These are phyloP conservation scores for Agrotis ipsilon DNA, from an alignment of 2,888 invertebrate species.

Conservation along the genomic window DNA sequence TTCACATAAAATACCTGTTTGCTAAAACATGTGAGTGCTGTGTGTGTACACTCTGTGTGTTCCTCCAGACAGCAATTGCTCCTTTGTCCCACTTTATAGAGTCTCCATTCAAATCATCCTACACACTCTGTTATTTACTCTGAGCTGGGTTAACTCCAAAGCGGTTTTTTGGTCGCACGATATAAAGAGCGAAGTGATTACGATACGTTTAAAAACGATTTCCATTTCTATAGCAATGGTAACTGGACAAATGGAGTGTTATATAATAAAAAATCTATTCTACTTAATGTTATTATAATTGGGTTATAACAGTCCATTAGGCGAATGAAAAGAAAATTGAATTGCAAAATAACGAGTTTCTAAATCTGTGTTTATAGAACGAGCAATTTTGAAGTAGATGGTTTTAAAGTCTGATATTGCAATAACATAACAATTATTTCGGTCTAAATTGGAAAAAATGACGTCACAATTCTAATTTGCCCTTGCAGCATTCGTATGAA, in stretches of 20 bases:
- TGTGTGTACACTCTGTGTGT: slow-evolving; percentile 40
- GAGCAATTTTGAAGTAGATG: slow-evolving; percentile 21
- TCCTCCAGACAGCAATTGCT: slow-evolving; percentile 40
- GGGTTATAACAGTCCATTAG: slow-evolving; percentile 76
- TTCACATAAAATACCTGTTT: slow-evolving; percentile 37
- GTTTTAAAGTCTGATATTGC: slow-evolving; percentile 38
- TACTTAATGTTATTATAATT: slow-evolving; percentile 73
- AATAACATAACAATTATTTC: slow-evolving; percentile 52
- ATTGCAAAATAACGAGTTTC: slow-evolving; percentile 70
- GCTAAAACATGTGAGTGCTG: slow-evolving; percentile 20
- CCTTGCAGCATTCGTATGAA: slow-evolving; percentile 41
- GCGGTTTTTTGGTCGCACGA: slow-evolving; percentile 25
- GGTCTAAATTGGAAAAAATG: slow-evolving; percentile 34
- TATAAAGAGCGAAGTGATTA: slow-evolving; percentile 39
- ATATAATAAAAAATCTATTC: slow-evolving; percentile 64
- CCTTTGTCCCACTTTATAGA: slow-evolving; percentile 49
- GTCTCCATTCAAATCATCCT: slow-evolving; percentile 48
- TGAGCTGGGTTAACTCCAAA: slow-evolving; percentile 29
- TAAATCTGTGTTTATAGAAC: slow-evolving; percentile 36
- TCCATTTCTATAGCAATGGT: slow-evolving; percentile 64
- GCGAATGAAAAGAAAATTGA: slow-evolving; percentile 74
- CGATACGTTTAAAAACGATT: slow-evolving; percentile 44
- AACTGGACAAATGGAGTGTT: slow-evolving; percentile 63
- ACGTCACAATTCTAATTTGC: slow-evolving; percentile 48
- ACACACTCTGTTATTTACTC: slow-evolving; percentile 48